These are phyloP conservation scores for Salvelinus fontinalis DNA, from an alignment of 2,113 vertebrate species.

Conservation along the genomic window DNA sequence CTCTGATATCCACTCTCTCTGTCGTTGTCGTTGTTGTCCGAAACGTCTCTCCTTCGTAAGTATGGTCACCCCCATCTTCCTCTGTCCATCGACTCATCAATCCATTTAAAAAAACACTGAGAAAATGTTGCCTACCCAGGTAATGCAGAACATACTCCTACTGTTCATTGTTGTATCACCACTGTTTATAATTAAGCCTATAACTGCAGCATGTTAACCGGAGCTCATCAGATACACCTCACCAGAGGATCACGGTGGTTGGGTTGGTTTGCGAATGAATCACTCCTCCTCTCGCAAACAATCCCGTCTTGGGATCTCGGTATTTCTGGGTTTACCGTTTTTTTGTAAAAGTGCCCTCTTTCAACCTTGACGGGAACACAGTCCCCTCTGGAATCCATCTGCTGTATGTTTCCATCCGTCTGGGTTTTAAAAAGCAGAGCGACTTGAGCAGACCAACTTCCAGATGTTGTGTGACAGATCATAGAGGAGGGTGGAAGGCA, in stretches of 20 bases:
- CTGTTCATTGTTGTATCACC: background rate
- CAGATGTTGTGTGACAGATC: conserved; percentile 74
- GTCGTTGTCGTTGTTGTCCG: conserved; percentile 51
- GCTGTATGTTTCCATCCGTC: conserved; percentile 41
- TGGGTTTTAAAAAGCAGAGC: conserved; percentile 61
- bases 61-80: conserved; percentile 46
- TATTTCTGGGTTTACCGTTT: background rate
- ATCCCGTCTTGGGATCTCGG: conserved; percentile 34
- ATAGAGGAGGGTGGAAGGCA: conserved; percentile 62
- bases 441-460: conserved; percentile 52
- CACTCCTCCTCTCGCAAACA: conserved; percentile 19
- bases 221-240: conserved; percentile 26
- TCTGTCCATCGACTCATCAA: background rate
- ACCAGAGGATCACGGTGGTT: conserved; percentile 27
- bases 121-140: conserved; percentile 36
- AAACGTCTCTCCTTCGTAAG: conserved; percentile 59
- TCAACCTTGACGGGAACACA: conserved; percentile 51
- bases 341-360: conserved; percentile 18
- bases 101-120: conserved; percentile 18
- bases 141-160: conserved; percentile 31
- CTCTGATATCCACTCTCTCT: conserved; percentile 35
- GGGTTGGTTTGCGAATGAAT: conserved; percentile 21
- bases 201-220: conserved; percentile 16
- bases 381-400: conserved; percentile 56
- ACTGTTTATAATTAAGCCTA: background rate